Evolutionary conservation across 2,888 invertebrate species (phyloP).

Genomic region (Nomada ferruginata): DNA sequence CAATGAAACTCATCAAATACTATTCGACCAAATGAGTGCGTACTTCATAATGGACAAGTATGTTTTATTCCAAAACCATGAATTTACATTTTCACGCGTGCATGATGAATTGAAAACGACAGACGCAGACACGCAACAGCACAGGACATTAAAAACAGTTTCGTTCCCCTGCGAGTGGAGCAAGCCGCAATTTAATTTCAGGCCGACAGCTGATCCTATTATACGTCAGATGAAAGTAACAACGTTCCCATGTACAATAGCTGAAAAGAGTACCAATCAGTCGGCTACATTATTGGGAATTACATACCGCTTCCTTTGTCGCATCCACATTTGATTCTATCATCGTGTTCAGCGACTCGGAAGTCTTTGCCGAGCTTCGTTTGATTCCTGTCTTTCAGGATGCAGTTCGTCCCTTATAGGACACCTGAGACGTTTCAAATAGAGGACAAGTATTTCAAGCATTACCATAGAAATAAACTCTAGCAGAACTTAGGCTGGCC

Average conservation of each 20-base stretch:
- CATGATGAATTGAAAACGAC: not conserved
- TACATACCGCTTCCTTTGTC: constrained; percentile 50
- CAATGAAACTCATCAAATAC: not conserved
- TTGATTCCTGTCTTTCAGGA: too few species aligned
- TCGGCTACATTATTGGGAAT: constrained; percentile 50
- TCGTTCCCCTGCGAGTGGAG: not conserved
- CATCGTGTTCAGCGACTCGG: constrained; percentile 17
- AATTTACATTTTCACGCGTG: not conserved
- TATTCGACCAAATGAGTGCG: not conserved
- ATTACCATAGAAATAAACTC: too few species aligned
- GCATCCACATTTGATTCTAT: constrained; percentile 38
- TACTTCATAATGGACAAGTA: not conserved
- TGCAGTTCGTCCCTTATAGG: not conserved
- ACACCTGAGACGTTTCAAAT: not conserved
- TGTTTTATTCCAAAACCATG: constrained; percentile 5
- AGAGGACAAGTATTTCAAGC: not conserved
- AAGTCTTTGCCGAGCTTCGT: constrained; percentile 17
- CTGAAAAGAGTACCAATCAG: constrained; percentile 30
- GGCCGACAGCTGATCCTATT: constrained; percentile 37
- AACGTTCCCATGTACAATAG: constrained; percentile 39
- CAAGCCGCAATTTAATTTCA: constrained; percentile 48
- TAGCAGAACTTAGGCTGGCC: too few species aligned
- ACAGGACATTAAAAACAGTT: not conserved
- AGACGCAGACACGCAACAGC: too few species aligned
- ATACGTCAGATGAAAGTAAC: constrained; percentile 34